Evolutionary conservation across 2,113 vertebrate genomes (phyloP).

Genomic region (Camarhynchus parvulus): DNA sequence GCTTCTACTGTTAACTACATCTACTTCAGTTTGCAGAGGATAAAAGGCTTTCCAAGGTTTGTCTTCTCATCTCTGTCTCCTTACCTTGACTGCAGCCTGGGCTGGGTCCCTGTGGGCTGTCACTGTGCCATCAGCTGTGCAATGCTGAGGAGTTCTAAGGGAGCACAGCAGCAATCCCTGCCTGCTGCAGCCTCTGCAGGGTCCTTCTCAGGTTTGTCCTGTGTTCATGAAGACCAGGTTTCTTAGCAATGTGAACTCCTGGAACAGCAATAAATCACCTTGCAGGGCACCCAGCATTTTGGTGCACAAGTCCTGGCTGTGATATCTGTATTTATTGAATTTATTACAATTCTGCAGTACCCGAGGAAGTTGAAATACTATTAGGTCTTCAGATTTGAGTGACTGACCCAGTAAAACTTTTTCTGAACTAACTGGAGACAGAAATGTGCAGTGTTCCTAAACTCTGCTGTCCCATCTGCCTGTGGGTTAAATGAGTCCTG

Average conservation of each 20-base stretch:
- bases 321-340: background rate
- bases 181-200: background rate
- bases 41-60: background rate
- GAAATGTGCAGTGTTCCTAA: background rate
- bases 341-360: background rate
- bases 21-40: background rate
- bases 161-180: background rate
- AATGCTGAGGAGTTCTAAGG: slow-evolving; percentile 16
- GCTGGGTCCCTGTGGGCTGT: background rate
- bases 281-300: background rate
- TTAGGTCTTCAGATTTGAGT: background rate
- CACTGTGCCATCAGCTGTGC: slow-evolving; percentile 10
- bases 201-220: background rate
- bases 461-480: background rate
- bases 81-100: slow-evolving; percentile 35
- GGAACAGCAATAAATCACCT: background rate
- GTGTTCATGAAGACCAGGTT: background rate
- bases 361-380: background rate
- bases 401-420: background rate
- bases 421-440: background rate
- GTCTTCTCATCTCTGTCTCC: background rate
- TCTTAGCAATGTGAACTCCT: background rate
- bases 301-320: background rate
- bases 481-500: background rate
- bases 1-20: background rate